Conservation (phyloP, 2,113 vertebrate genomes). For the Sciurus niger region DNA sequence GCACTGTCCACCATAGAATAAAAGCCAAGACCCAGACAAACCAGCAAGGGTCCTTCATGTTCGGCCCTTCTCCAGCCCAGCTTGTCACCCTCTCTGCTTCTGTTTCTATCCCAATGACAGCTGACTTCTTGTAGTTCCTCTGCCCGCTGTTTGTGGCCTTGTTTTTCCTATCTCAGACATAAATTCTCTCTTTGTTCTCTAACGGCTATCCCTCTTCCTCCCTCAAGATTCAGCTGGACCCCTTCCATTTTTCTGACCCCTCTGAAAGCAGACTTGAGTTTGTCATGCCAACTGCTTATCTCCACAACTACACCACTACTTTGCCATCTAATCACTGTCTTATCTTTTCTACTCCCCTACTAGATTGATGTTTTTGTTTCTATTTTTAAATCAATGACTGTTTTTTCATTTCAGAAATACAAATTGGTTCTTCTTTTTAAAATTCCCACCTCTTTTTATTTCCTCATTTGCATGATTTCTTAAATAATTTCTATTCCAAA, state of each 20-base stretch:
- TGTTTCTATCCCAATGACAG: background rate
- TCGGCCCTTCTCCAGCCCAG: background rate
- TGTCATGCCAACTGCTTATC: background rate
- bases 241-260: background rate
- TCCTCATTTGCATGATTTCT: background rate
- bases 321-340: background rate
- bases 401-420: conserved; percentile 50
- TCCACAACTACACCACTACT: background rate
- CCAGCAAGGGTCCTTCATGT: background rate
- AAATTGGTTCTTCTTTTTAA: conserved; percentile 31
- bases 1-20: background rate
- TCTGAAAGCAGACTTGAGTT: background rate
- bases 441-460: conserved; percentile 46
- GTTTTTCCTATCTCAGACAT: background rate
- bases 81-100: background rate
- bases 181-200: background rate
- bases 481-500: background rate
- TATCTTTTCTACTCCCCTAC: background rate
- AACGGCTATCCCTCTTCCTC: background rate
- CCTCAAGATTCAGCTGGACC: background rate
- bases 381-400: conserved; percentile 44
- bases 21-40: background rate
- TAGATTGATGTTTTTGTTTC: background rate
- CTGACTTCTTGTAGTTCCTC: background rate
- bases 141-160: background rate